Evolutionary conservation across 2,113 vertebrate species (phyloP).

Genomic region (Podarcis cretensis): DNA sequence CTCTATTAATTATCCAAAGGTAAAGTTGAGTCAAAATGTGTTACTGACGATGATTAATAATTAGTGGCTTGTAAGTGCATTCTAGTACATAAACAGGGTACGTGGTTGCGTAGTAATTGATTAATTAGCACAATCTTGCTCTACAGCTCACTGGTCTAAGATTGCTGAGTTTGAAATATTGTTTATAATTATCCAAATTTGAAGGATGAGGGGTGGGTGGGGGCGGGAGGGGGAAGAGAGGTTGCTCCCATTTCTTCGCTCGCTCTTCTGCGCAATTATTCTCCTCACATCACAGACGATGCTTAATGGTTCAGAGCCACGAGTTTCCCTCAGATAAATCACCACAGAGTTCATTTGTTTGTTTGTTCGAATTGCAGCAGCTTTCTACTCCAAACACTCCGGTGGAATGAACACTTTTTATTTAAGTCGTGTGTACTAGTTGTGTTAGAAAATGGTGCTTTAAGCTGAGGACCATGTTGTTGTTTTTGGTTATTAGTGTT

Average conservation of each 20-base stretch:
- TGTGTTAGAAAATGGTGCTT: too few relatives aligned
- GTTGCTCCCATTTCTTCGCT: conserved; percentile 32
- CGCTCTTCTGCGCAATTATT: background rate
- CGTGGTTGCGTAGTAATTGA: conserved; percentile 68
- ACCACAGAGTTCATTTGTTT: background rate
- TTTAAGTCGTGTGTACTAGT: too few relatives aligned
- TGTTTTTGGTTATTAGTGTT: too few relatives aligned
- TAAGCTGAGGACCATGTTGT: too few relatives aligned
- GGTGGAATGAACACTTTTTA: background rate
- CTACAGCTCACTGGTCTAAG: conserved; percentile 62
- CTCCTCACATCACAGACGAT: conserved; percentile 15
- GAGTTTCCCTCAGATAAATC: conserved; percentile 63
- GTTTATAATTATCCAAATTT: conserved; percentile 59
- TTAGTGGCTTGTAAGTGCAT: conserved; percentile 64
- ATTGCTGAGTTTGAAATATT: conserved; percentile 73
- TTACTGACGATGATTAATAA: conserved; percentile 75
- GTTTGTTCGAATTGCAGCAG: background rate
- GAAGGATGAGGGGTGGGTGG: too few relatives aligned
- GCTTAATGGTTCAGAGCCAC: conserved; percentile 59
- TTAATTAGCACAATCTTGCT: conserved; percentile 74
- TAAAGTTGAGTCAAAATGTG: conserved; percentile 69
- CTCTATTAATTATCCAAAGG: conserved; percentile 73
- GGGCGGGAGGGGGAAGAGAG: conserved; percentile 62
- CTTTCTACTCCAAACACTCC: conserved; percentile 24
- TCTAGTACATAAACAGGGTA: conserved; percentile 67